These are phyloP conservation scores for Drosophila setifemur DNA, from an alignment of 1,140 invertebrate species.

Conservation along the genomic window DNA sequence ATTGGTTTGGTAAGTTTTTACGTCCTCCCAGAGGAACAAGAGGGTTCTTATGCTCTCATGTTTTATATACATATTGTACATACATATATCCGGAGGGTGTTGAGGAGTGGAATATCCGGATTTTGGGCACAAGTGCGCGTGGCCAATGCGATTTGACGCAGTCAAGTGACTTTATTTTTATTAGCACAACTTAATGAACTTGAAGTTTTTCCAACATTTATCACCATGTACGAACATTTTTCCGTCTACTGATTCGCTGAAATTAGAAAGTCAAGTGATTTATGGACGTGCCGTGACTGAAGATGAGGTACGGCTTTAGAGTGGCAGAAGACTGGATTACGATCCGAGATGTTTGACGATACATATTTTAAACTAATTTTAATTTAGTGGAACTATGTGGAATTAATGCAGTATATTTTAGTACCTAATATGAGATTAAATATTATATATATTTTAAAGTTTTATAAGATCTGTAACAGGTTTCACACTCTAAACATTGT, in stretches of 20 bases:
- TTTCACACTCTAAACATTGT: too few species aligned
- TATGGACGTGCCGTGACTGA: slow-evolving; percentile 61
- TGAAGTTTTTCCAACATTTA: slow-evolving; percentile 75
- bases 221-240: slow-evolving; percentile 39
- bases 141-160: slow-evolving; percentile 73
- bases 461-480: too few species aligned
- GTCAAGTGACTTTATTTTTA: slow-evolving; percentile 79
- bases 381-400: too few species aligned
- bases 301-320: slow-evolving; percentile 19
- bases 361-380: too few species aligned
- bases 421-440: too few species aligned
- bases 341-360: too few species aligned
- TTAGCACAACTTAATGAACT: slow-evolving; percentile 81
- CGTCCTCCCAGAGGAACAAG: neutral
- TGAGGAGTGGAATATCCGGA: neutral
- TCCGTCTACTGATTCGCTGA: slow-evolving; percentile 25
- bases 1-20: slow-evolving; percentile 69
- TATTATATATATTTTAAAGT: too few species aligned
- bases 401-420: too few species aligned
- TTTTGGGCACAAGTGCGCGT: slow-evolving; percentile 65
- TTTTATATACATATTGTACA: too few species aligned
- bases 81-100: too few species aligned
- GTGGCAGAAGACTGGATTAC: too few species aligned
- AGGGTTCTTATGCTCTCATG: too few species aligned
- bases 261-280: slow-evolving; percentile 77